A percentile compares a stretch with the other conserved stretches of the same genome.
These are phyloP conservation scores for Gila orcuttii DNA, from an alignment of 2,113 vertebrate species.

Conservation along the genomic window DNA sequence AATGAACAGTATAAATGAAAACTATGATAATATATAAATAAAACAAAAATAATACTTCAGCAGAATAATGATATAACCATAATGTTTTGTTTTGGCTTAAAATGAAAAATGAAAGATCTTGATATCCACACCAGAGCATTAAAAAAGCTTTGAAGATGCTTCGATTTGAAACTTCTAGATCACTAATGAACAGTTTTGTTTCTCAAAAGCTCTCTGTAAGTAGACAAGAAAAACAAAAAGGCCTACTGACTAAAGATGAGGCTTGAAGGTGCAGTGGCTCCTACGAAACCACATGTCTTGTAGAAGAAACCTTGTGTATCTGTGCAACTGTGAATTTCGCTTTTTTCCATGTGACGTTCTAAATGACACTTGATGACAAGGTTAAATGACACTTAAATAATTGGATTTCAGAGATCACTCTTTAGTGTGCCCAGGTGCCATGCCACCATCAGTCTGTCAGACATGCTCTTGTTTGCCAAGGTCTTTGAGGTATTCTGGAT, in stretches of 20 bases:
- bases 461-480: constrained; percentile 52
- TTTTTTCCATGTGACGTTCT: constrained; percentile 28
- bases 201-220: background rate
- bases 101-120: constrained; percentile 19
- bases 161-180: background rate
- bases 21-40: background rate
- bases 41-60: background rate
- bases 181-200: background rate
- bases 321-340: background rate
- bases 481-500: constrained; percentile 62
- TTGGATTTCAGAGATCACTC: constrained; percentile 42
- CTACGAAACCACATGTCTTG: constrained; percentile 30
- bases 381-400: background rate
- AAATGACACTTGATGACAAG: constrained; percentile 44
- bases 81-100: background rate
- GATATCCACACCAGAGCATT: background rate
- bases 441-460: constrained; percentile 53
- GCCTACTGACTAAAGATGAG: background rate
- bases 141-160: background rate
- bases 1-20: background rate
- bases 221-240: background rate
- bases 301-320: background rate
- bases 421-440: constrained; percentile 46
- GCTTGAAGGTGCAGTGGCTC: background rate
- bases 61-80: background rate